phyloP scores from a whole-genome alignment of 2,888 invertebrate genomes.

The Noctua comes region DNA sequence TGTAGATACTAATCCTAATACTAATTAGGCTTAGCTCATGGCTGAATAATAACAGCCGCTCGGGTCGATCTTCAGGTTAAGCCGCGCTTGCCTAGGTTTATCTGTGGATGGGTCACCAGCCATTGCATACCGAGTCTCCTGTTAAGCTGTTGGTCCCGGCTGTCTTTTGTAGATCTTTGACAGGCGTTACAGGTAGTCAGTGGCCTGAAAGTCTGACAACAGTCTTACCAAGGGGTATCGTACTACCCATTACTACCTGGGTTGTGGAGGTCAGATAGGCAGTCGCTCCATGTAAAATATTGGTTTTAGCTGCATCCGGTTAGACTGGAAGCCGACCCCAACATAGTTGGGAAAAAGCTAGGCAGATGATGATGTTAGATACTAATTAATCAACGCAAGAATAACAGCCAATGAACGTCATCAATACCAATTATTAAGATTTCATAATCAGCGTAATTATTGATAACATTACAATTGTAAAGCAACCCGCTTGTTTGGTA shows the following conservation, averaged over 20 bases:
- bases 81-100: not conserved
- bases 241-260: not conserved
- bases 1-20: not conserved
- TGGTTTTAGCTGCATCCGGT: not conserved
- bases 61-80: too few species aligned
- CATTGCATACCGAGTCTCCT: not conserved
- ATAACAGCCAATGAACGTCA: not conserved
- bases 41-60: not conserved
- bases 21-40: not conserved
- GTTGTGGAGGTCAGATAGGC: not conserved
- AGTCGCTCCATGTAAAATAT: not conserved
- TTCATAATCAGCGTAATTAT: not conserved
- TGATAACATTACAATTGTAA: constrained; percentile 2
- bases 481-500: constrained; percentile 26
- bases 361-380: not conserved
- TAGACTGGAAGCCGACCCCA: not conserved
- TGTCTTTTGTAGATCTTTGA: not conserved
- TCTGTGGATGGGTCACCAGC: not conserved
- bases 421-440: not conserved
- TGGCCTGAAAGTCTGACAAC: not conserved
- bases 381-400: not conserved
- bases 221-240: not conserved
- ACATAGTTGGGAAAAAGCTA: not conserved
- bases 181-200: not conserved
- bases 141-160: not conserved